Evolutionary conservation across 2,888 invertebrate species (phyloP), one percentile per base, ranked within the genome.

Genomic region (Dicyrtoma fusca): DNA sequence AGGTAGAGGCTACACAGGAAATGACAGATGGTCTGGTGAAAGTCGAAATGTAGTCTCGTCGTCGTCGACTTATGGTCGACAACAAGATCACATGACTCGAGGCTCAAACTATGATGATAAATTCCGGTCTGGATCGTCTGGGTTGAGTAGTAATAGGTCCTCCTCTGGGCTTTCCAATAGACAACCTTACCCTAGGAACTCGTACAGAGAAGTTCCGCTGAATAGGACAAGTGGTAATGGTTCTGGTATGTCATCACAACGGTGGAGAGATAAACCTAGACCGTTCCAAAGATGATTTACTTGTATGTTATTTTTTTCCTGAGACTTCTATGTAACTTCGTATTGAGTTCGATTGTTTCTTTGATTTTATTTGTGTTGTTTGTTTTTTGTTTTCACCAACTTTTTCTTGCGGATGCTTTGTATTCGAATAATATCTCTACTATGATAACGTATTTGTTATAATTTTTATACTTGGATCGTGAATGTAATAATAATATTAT

Each of bases 1-100:
- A 19, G 74, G 74, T 13, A 57, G 73, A 47, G 74, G 74, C n/a
- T 71, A 66, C 47, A 42, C 13, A 17, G 49, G 55, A 49, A 61
- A 59, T 64, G 74, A 74, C 44, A 65, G 74, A 68, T 74, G 74
- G 74, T 23, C 61, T 2, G 59, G 42, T 51, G 71, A 71, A 42
- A 49, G 53, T 45, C 42, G 63, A 34, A 71, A 47, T 44, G 57
- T 11, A 53, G 63, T 19, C 17, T 62, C 47, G 1, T 55, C 66
- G 23, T 55, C 63, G 19, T 26, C 34, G 34, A 55, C 51, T 25
- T 55, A 65, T n/a, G 44, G 42, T 14, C 34, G 64, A 17, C 69
- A 69, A 49, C 51, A 53, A 51, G 70, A 73, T 19, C 63, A 69
- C 34, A 62, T 68, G 59, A 26, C 68, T 19, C 66, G 68, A 23